Base-by-base conservation (phyloP, 2,888 invertebrate species). In the Napeogenes inachia region DNA sequence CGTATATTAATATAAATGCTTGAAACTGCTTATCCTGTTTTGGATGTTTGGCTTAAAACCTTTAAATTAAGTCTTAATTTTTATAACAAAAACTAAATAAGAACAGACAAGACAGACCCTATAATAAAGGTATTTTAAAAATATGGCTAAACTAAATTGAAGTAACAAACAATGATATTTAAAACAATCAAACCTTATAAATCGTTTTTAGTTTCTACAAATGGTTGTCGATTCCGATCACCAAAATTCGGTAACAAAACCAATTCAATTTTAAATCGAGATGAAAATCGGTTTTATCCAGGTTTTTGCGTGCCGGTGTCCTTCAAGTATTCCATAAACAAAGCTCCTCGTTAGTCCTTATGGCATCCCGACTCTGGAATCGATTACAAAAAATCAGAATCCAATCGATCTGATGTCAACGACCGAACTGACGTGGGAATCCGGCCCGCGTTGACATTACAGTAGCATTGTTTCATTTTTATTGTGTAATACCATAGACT, bases 351-450 rank as follows among this genome's bases (percentile, higher is more conserved):
- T 85, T 86, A 87, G 78, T 70, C 72, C 62, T 73, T 73, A 73
- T 74, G 78, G 75, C 79, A 76, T 74, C 73, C 81, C 71, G 81
- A 80, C 71, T 71, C 69, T 66, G 75, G 84, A 80, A 85, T 84
- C 81, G 77, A 79, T 78, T 63, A 73, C 75, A 58, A 62, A 84
- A 76, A 73, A 72, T 65, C 47, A 58, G 61, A 70, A 65, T 71
- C 75, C 81, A 77, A 85, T 86, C 85, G 82, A 82, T 80, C 74
- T 69, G 73, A 76, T 81, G 88, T 87, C 88, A 85, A 79, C 78
- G 88, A 87, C 88, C 88, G 72, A 73, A 71, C 76, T 68, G 76
- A 84, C 84, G 87, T 87, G 88, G 86, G 88, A 88, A 87, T 86
- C 82, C 77, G 72, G 75, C 70, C 75, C 68, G 65, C 69, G 75